Evolutionary conservation across 1,140 invertebrate species (phyloP).

Genomic region (Listronotus oregonensis): DNA sequence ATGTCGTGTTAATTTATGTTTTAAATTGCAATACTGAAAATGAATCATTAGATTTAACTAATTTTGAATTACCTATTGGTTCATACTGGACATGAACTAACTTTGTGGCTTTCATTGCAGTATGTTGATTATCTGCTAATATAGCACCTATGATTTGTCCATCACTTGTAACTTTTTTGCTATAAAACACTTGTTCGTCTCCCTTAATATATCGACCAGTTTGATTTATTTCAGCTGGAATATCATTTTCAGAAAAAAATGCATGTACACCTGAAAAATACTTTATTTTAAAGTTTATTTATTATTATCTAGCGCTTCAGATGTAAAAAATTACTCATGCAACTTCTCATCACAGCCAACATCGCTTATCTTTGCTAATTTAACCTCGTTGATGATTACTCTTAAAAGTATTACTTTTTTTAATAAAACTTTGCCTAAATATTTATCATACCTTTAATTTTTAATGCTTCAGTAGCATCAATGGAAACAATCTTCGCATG

Average conservation of each 20-base stretch:
- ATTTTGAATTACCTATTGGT: conserved; percentile 50
- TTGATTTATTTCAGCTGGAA: conserved; percentile 65
- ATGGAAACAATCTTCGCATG: conserved; percentile 79
- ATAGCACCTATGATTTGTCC: conserved; percentile 81
- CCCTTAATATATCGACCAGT: conserved; percentile 69
- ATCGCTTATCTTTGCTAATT: too few species aligned
- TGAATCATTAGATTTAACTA: too few species aligned
- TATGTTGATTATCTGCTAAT: conserved; percentile 71
- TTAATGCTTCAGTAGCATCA: conserved; percentile 73
- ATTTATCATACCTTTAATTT: conserved; percentile 62
- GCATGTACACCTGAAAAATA: conserved; percentile 61
- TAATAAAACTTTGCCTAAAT: too few species aligned
- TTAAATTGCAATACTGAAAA: too few species aligned
- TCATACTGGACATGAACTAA: conserved; percentile 77
- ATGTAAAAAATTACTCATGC: too few species aligned
- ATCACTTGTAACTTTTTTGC: conserved; percentile 69
- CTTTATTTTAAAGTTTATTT: too few species aligned
- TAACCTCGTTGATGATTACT: too few species aligned
- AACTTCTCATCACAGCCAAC: too few species aligned
- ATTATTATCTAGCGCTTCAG: too few species aligned
- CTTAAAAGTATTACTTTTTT: too few species aligned
- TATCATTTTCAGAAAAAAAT: conserved; percentile 74
- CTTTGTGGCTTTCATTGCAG: conserved; percentile 75
- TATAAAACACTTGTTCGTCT: conserved; percentile 79
- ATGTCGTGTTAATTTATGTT: too few species aligned